Conservation (phyloP, 2,113 vertebrate genomes). For the Alethe diademata region DNA sequence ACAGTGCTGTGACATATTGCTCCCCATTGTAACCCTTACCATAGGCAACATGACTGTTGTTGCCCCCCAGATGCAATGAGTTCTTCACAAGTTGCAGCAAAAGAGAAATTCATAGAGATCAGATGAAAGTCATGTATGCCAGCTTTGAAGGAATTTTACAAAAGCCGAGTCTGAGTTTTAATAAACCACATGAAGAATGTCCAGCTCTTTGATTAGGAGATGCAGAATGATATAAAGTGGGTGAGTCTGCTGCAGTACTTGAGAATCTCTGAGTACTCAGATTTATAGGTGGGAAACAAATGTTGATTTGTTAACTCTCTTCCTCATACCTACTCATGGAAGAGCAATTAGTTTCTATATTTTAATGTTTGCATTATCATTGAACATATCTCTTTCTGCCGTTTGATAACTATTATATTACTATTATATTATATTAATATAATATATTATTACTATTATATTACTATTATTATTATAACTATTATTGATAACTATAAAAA, state of each 20-base stretch:
- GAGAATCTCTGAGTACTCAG: constrained; percentile 17
- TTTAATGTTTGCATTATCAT: constrained; percentile 57
- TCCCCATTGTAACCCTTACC: constrained; percentile 30
- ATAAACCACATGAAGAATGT: background rate
- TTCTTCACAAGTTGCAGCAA: constrained; percentile 9
- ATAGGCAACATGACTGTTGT: constrained; percentile 28
- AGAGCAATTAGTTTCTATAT: constrained; percentile 51
- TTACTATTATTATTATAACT: too few relatives aligned
- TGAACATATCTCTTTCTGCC: constrained; percentile 42
- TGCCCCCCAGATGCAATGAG: background rate
- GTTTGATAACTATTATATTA: too few relatives aligned
- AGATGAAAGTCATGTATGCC: constrained; percentile 10
- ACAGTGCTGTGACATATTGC: constrained; percentile 34
- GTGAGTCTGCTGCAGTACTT: background rate
- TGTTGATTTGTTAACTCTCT: constrained; percentile 50
- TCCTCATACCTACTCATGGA: constrained; percentile 31
- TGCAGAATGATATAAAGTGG: constrained; percentile 11
- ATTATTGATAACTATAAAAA: constrained; percentile 38
- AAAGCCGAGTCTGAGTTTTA: constrained; percentile 25
- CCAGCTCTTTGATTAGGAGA: background rate
- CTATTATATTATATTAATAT: too few relatives aligned
- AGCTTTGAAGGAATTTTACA: constrained; percentile 3
- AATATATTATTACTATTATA: too few relatives aligned
- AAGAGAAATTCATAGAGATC: constrained; percentile 43
- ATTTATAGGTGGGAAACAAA: constrained; percentile 63